Base-by-base conservation (phyloP, 1,140 invertebrate genomes). In the Drosophila parvula region DNA sequence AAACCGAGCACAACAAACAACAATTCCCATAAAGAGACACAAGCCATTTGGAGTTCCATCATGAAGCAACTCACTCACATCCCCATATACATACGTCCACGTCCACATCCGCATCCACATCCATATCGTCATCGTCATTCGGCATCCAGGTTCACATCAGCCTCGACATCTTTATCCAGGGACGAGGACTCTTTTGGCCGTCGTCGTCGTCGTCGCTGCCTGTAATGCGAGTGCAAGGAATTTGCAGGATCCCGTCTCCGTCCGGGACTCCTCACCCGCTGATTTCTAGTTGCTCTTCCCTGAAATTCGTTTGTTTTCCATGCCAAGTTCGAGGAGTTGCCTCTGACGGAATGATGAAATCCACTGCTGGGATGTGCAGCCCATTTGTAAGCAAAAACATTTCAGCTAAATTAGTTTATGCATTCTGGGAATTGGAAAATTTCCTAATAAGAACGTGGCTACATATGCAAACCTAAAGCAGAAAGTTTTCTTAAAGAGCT, bases 301-400 rank as follows among this genome's bases (percentile, higher is more conserved):
- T 32, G 56, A 77, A 77, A 83, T 69, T 58, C 59, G 44, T 67
- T 78, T 69, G 81, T 79, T 86, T 86, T 82, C 62, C 68, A 67
- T 67, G 69, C 67, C 67, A 84, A 86, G 83, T 82, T 86, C 73
- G 22, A 58, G 67, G 32, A 48, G 75, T 41, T 69, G 53, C 32
- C 48, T 51, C 44, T 65, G 75, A 82, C 67, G 84, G 43, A 53
- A 70, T 88, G 84, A 86, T 89, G 84, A 86, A 86, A 89, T 73
- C 80, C 76, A 53, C 56, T 76, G 61, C 34, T 44, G 47, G 51
- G 57, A 53, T 61, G 55, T 51, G 74, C 57, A 55, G 74, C 74
- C 75, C 81, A 86, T 88, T 86, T 88, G 83, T 88, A 89, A 88
- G 83, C 83, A 88, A 86, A 88, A 88, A 89, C 82, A 86, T 89